Evolutionary conservation across 2,797 vertebrate genomes (phyloP).

Genomic region (Lerista edwardsae): DNA sequence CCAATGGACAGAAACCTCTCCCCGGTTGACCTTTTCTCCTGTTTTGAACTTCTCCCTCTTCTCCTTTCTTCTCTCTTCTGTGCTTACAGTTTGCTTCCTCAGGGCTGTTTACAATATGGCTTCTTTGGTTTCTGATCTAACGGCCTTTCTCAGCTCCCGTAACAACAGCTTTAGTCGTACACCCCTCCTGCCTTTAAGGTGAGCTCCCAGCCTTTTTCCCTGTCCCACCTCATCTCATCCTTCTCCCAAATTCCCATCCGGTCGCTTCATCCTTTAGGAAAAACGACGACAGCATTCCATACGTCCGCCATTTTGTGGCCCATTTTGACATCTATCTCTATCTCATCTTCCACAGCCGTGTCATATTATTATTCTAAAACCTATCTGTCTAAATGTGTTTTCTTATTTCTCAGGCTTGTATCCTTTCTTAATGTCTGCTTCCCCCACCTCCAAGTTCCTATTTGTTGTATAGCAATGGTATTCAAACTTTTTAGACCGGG

Average conservation of each 20-base stretch:
- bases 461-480: too few relatives aligned
- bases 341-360: constrained; percentile 34
- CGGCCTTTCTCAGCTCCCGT: constrained; percentile 98
- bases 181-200: constrained; percentile 98
- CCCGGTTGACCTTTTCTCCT: constrained; percentile 9
- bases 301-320: constrained; percentile 1
- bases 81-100: constrained; percentile 84
- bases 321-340: constrained; percentile 26
- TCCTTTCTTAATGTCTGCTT: not conserved
- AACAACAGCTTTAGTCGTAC: constrained; percentile 92
- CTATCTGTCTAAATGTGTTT: not conserved
- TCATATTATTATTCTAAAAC: constrained; percentile 19
- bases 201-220: constrained; percentile 77
- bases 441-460: too few relatives aligned
- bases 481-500: too few relatives aligned
- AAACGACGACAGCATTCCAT: constrained; percentile 25
- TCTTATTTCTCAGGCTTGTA: not conserved
- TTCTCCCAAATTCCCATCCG: not conserved
- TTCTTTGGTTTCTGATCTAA: constrained; percentile 99
- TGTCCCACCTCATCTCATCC: constrained; percentile 15
- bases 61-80: constrained; percentile 73
- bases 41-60: constrained; percentile 73
- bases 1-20: constrained; percentile 55
- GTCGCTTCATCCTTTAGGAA: not conserved
- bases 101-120: constrained; percentile 98